Evolutionary conservation across 2,113 vertebrate species (phyloP), one percentile per base, ranked within the genome.

Genomic region (Colossoma macropomum): DNA sequence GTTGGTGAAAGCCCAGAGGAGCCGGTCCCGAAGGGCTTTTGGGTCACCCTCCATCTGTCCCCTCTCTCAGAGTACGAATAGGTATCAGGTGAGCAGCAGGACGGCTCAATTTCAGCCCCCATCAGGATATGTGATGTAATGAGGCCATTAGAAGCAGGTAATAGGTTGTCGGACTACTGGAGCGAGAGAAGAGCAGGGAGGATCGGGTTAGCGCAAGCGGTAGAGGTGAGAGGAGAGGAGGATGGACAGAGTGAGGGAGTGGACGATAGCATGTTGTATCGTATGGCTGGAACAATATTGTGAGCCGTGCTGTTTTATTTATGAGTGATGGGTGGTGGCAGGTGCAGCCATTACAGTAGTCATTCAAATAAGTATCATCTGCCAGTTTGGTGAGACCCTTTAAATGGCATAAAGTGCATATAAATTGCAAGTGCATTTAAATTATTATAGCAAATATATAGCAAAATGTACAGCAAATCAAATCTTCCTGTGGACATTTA

Each of bases 141-240:
- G 94, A 97, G 96, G 92, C 93, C 95, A 95, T 97, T 97, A 97
- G 95, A 94, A 90, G 84, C 93, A 89, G 89, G 92, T 97, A 97
- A 96, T 96, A 91, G 87, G 94, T 96, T 97, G 96, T 97, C 91
- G 92, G 94, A 91, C 80, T 92, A 95, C 87, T 95, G 93, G 89
- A 89, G 92, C 89, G 89, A 86, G 93, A 92, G 82, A 90, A 90
- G 90, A 94, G 91, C 81, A 4, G 84, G 65, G 2, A 10, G 41
- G 92, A 95, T 97, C 95, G 85, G 85, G 89, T 96, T 86, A 27
- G 85, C 48, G 68, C 85, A 19, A 75, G 38, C 68, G 9, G 32
- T 10, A 16, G 3, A 19, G 10, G 38, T 27, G 45, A 50, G 56
- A 52, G 52, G 54, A 63, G 63, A 78, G 79, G 48, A 41, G 32